phyloP scores from a whole-genome alignment of 2,888 invertebrate genomes.

The Chalcosyrphus nemorum region DNA sequence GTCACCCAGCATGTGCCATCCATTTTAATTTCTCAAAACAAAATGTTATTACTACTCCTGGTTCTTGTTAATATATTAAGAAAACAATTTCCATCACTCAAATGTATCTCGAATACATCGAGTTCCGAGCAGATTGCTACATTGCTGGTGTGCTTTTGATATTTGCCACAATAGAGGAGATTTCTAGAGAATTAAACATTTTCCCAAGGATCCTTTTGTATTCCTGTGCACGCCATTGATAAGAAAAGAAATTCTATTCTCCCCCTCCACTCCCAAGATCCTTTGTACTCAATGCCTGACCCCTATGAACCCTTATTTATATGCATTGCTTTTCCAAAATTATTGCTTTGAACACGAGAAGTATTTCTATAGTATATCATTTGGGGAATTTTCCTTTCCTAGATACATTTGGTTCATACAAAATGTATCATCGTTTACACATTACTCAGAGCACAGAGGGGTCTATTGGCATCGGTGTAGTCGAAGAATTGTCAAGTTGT shows the following conservation, averaged over 20 bases:
- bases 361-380: background rate
- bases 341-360: background rate
- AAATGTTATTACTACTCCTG: constrained; percentile 5
- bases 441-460: background rate
- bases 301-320: constrained; percentile 28
- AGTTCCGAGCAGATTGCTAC: too few species aligned
- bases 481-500: background rate
- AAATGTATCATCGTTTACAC: background rate
- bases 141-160: background rate
- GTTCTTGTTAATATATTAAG: background rate
- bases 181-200: background rate
- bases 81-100: background rate
- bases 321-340: constrained; percentile 22
- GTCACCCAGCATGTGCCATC: background rate
- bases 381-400: constrained; percentile 2
- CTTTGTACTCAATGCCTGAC: background rate
- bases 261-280: too few species aligned
- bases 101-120: background rate
- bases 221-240: background rate
- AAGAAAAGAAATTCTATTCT: background rate
- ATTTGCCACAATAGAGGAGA: background rate
- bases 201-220: background rate
- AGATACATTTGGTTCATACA: constrained; percentile 1
- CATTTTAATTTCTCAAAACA: background rate
- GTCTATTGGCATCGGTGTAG: background rate